Conservation (phyloP, 1,140 invertebrate genomes). For the Melitaea cinxia region DNA sequence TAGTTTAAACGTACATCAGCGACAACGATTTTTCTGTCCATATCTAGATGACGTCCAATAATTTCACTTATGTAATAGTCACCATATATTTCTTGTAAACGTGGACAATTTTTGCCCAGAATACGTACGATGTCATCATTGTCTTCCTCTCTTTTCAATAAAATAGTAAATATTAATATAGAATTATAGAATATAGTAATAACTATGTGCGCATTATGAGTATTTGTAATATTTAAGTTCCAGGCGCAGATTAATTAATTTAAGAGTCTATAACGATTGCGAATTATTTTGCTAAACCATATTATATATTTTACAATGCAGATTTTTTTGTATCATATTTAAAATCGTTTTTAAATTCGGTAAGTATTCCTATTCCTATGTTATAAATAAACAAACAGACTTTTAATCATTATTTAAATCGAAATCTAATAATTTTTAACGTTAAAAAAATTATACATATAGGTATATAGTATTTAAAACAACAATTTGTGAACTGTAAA, state of each 20-base stretch:
- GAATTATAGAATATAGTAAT: too few species aligned
- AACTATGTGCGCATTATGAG: too few species aligned
- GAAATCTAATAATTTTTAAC: background rate
- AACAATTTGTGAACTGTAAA: background rate
- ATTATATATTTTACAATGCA: too few species aligned
- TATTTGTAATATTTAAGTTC: too few species aligned
- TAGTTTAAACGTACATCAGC: constrained; percentile 52
- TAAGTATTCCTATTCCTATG: too few species aligned
- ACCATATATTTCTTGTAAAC: constrained; percentile 84
- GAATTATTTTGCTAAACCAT: too few species aligned
- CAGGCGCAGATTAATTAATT: too few species aligned
- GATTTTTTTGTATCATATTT: too few species aligned
- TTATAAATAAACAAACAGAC: too few species aligned
- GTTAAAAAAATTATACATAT: background rate
- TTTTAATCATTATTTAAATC: too few species aligned
- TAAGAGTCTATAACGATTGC: too few species aligned
- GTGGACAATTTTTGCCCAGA: constrained; percentile 80
- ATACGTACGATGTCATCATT: constrained; percentile 87
- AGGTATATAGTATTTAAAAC: background rate
- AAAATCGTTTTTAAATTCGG: too few species aligned
- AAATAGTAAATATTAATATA: background rate
- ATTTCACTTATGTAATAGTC: constrained; percentile 87
- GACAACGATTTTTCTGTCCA: constrained; percentile 65
- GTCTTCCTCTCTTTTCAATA: constrained; percentile 84
- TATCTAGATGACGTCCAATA: constrained; percentile 78